Conservation (phyloP, 2,797 vertebrate species). For the Amazonetta brasiliensis region DNA sequence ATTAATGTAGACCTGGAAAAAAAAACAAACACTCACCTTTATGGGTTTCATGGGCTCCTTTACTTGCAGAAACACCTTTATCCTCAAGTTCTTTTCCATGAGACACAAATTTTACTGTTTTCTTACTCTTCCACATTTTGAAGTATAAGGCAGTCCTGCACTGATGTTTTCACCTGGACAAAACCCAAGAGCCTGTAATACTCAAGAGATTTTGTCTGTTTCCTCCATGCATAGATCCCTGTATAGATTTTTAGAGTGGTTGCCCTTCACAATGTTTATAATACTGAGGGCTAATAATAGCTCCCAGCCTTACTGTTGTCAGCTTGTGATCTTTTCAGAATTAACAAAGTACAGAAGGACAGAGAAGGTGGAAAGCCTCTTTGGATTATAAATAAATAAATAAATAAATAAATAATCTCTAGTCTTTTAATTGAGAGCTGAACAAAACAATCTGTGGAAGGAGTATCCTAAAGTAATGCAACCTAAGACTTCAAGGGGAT, state of each 20-base stretch:
- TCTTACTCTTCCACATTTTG: not conserved
- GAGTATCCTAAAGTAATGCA: not conserved
- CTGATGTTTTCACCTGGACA: not conserved
- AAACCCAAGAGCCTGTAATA: not conserved
- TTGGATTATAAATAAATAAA: not conserved
- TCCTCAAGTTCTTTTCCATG: accelerated
- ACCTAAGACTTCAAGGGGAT: not conserved
- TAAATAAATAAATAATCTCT: not conserved
- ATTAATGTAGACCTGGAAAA: not conserved
- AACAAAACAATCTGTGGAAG: not conserved
- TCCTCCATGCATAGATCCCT: not conserved
- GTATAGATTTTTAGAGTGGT: not conserved
- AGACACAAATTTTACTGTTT: not conserved
- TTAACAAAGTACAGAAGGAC: not conserved
- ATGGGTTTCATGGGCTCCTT: not conserved
- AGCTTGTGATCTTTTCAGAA: not conserved
- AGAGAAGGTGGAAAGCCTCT: not conserved
- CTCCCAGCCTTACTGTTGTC: not conserved
- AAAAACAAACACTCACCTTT: not conserved
- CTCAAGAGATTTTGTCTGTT: not conserved
- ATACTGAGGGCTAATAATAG: not conserved
- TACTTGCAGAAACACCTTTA: not conserved
- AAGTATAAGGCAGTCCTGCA: not conserved
- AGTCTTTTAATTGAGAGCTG: not conserved
- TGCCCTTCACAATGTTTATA: not conserved